Conservation (phyloP, 2,797 vertebrate genomes). For the Enteromius unitaeniatus region DNA sequence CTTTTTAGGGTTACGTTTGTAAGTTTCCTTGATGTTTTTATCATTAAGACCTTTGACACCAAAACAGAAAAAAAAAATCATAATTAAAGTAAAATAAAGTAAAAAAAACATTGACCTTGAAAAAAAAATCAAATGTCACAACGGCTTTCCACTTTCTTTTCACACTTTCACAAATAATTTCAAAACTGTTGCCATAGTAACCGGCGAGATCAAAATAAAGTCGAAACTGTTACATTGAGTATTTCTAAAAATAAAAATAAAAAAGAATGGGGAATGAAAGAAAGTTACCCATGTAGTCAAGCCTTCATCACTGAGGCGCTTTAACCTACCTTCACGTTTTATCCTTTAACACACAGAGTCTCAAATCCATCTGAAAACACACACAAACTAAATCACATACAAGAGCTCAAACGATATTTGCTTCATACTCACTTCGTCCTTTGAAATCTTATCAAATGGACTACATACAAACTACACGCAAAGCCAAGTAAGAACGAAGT, state of each 20-base stretch:
- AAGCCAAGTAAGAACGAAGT: constrained; percentile 1
- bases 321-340: not conserved
- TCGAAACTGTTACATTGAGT: not conserved
- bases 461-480: constrained; percentile 17
- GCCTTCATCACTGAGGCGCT: not conserved
- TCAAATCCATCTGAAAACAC: constrained; percentile 16
- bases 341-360: constrained; percentile 13
- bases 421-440: constrained; percentile 24
- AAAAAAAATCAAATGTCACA: constrained; percentile 19
- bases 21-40: not conserved
- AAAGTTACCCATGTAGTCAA: constrained; percentile 2
- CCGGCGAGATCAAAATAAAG: not conserved
- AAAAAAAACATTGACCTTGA: not conserved
- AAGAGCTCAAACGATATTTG: not conserved
- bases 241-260: not conserved
- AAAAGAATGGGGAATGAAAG: not conserved
- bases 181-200: not conserved
- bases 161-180: constrained; percentile 4
- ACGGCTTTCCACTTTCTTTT: not conserved
- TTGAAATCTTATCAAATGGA: constrained; percentile 7
- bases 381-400: not conserved
- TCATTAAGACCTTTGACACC: not conserved
- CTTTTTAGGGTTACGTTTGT: not conserved
- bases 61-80: not conserved
- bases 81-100: not conserved